phyloP scores from a whole-genome alignment of 2,888 invertebrate species.

The Thumatha senex region DNA sequence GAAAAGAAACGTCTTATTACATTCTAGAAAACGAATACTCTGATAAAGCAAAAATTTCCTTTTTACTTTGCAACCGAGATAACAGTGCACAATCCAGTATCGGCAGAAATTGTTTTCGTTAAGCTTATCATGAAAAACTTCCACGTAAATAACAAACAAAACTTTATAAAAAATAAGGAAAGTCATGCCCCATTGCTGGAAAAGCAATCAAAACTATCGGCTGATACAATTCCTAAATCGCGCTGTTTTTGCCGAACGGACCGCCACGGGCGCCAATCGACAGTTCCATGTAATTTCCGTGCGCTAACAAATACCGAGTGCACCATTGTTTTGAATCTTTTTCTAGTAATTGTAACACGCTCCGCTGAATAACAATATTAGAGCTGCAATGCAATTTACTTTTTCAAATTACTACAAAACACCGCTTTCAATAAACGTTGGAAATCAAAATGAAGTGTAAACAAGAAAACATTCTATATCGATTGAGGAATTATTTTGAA shows the following conservation, averaged over 20 bases:
- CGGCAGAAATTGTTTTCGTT: no score
- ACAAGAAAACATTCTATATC: background rate
- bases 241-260: slow-evolving; percentile 51
- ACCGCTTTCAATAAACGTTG: slow-evolving; percentile 40
- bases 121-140: no score
- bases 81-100: no score
- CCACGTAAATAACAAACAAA: slow-evolving; percentile 19
- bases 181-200: slow-evolving; percentile 46
- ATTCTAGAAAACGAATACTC: no score
- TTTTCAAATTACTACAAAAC: slow-evolving; percentile 34
- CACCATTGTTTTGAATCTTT: slow-evolving; percentile 54
- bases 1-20: no score
- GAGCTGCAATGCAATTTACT: slow-evolving; percentile 21
- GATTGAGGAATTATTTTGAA: no score
- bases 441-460: slow-evolving; percentile 17
- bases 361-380: slow-evolving; percentile 31
- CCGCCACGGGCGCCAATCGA: slow-evolving; percentile 49
- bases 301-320: slow-evolving; percentile 59
- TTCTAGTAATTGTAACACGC: slow-evolving; percentile 44
- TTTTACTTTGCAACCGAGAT: no score
- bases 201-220: slow-evolving; percentile 72
- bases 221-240: slow-evolving; percentile 62
- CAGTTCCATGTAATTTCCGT: slow-evolving; percentile 57
- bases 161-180: slow-evolving; percentile 35
- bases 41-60: no score